Evolutionary conservation across 2,888 invertebrate species (phyloP).

Genomic region (Dione juno): DNA sequence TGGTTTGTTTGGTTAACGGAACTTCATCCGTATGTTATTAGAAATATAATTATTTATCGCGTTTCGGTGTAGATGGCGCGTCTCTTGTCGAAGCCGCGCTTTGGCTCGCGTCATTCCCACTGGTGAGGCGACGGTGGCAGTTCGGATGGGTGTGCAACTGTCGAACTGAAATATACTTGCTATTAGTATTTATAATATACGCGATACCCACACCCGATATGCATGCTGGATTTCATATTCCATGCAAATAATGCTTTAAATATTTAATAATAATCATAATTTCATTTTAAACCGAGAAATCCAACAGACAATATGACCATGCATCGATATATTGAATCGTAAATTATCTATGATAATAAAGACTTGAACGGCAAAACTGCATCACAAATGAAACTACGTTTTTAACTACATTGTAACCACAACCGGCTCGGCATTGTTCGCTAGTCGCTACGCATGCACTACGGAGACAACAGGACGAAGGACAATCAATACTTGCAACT

Average conservation of each 20-base stretch:
- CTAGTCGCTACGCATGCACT: conserved; percentile 75
- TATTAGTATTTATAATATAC: conserved; percentile 47
- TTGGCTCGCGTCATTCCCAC: conserved; percentile 93
- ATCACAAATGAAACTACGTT: conserved; percentile 69
- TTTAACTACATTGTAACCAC: conserved; percentile 67
- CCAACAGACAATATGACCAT: conserved; percentile 65
- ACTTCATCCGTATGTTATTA: not conserved
- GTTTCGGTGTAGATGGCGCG: conserved; percentile 64
- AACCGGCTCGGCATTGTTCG: conserved; percentile 79
- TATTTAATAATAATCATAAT: not conserved
- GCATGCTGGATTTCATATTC: conserved; percentile 47
- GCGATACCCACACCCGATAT: conserved; percentile 55
- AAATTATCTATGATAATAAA: conserved; percentile 68
- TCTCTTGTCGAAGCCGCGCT: conserved; percentile 63
- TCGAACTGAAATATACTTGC: conserved; percentile 89
- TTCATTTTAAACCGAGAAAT: conserved; percentile 48
- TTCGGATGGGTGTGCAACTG: conserved; percentile 98
- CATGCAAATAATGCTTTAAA: conserved; percentile 12
- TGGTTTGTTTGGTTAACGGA: not conserved
- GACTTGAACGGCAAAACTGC: conserved; percentile 75
- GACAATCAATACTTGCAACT: conserved; percentile 37
- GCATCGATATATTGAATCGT: conserved; percentile 53
- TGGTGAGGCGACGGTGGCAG: conserved; percentile 99
- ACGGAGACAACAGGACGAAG: conserved; percentile 51
- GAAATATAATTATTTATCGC: conserved; percentile 52